Evolutionary conservation across 2,113 vertebrate genomes (phyloP).

Genomic region (Diphyllodes magnificus): DNA sequence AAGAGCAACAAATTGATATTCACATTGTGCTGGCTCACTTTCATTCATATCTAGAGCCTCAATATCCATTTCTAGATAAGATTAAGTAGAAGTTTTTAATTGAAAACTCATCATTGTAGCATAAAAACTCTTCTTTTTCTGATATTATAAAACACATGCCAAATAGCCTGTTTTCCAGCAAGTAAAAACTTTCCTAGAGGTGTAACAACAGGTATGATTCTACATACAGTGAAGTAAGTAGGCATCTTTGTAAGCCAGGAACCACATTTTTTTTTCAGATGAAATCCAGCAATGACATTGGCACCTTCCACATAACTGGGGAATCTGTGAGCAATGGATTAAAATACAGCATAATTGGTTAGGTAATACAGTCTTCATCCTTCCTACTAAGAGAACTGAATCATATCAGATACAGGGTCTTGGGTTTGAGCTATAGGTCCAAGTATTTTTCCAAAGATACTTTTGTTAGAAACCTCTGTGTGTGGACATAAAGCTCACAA

Average conservation of each 20-base stretch:
- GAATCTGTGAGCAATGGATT: background rate
- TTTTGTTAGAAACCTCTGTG: background rate
- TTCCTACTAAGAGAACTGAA: background rate
- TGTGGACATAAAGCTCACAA: background rate
- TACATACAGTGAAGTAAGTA: background rate
- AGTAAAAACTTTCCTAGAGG: background rate
- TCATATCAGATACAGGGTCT: background rate
- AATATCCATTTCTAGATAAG: background rate
- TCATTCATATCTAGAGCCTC: conserved; percentile 23
- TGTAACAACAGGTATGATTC: background rate
- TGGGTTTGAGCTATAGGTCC: background rate
- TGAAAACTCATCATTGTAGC: background rate
- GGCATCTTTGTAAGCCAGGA: background rate
- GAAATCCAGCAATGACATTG: background rate
- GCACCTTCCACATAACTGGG: background rate
- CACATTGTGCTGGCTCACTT: background rate
- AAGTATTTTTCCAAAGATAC: background rate
- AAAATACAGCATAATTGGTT: background rate
- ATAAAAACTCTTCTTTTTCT: background rate
- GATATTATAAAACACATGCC: background rate
- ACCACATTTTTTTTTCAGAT: background rate
- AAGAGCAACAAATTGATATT: background rate
- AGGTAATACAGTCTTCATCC: background rate
- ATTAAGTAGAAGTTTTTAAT: background rate
- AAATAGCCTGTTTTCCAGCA: background rate